These are phyloP conservation scores for Eucriotettix oculatus DNA, from an alignment of 2,888 invertebrate genomes.

Conservation along the genomic window DNA sequence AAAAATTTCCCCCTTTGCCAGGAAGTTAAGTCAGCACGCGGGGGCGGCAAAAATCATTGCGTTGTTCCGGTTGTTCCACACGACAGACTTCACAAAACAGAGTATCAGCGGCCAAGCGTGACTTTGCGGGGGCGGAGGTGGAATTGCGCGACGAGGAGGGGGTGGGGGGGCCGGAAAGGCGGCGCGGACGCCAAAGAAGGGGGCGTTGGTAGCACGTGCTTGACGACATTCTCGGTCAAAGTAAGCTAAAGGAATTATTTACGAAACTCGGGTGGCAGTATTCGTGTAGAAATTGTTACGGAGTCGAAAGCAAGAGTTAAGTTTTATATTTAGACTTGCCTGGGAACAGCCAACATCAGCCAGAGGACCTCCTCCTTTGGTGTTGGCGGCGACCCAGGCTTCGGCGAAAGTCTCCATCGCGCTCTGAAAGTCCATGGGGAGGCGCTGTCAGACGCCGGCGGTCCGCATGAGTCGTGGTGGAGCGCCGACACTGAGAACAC, in stretches of 20 bases:
- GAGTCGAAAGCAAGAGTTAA: too few relatives aligned
- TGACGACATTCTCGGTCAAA: too few relatives aligned
- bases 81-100: slow-evolving; percentile 15
- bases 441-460: neutral
- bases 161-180: too few relatives aligned
- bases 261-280: too few relatives aligned
- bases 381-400: slow-evolving; percentile 89
- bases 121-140: neutral
- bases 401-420: slow-evolving; percentile 97
- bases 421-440: slow-evolving; percentile 87
- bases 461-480: neutral
- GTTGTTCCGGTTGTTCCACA: slow-evolving; percentile 20
- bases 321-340: slow-evolving; percentile 3
- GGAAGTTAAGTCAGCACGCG: too few relatives aligned
- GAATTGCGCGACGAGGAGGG: neutral
- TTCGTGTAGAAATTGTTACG: too few relatives aligned
- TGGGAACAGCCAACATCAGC: slow-evolving; percentile 20
- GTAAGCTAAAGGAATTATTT: too few relatives aligned
- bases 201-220: too few relatives aligned
- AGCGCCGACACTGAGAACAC: neutral
- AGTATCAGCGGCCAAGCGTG: slow-evolving; percentile 16
- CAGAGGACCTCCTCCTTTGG: slow-evolving; percentile 32
- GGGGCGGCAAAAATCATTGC: slow-evolving; percentile 20
- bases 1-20: too few relatives aligned
- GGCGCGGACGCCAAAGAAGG: too few relatives aligned